phyloP scores from a whole-genome alignment of 2,797 vertebrate species.

The Poecile montanus region DNA sequence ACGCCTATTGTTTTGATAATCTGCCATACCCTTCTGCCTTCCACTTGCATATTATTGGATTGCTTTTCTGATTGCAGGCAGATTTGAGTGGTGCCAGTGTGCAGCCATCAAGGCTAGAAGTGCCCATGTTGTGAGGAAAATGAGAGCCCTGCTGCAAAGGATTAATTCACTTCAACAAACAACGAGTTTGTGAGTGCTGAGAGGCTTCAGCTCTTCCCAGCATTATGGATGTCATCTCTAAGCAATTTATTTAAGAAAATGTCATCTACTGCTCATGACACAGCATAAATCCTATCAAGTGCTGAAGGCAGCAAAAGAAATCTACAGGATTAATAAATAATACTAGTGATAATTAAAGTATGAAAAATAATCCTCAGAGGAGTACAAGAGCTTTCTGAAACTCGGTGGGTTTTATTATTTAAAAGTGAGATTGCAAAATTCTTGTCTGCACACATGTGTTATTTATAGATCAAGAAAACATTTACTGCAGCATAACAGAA shows the following conservation, averaged over 20 bases:
- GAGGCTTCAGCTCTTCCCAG: neutral
- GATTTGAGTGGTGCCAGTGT: neutral
- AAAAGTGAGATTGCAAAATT: neutral
- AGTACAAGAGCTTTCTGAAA: neutral
- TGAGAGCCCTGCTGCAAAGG: conserved; percentile 17
- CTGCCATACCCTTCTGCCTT: neutral
- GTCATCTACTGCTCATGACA: neutral
- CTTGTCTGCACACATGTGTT: neutral
- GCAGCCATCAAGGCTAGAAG: neutral
- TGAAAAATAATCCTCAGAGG: neutral
- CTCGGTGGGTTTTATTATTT: neutral
- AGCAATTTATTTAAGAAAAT: neutral
- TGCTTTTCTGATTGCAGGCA: conserved; percentile 3
- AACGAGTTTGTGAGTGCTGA: neutral
- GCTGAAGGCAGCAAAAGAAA: neutral
- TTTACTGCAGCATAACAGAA: neutral
- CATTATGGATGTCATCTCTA: neutral
- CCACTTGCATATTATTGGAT: neutral
- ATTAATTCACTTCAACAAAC: conserved; percentile 41
- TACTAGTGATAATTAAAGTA: neutral
- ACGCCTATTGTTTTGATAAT: neutral
- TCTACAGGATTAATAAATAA: conserved; percentile 7
- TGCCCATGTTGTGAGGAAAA: conserved; percentile 11
- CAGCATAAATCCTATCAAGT: neutral
- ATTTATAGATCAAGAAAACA: conserved; percentile 26